These are phyloP conservation scores for Callocephalon fimbriatum DNA, from an alignment of 2,113 vertebrate species.

Conservation along the genomic window DNA sequence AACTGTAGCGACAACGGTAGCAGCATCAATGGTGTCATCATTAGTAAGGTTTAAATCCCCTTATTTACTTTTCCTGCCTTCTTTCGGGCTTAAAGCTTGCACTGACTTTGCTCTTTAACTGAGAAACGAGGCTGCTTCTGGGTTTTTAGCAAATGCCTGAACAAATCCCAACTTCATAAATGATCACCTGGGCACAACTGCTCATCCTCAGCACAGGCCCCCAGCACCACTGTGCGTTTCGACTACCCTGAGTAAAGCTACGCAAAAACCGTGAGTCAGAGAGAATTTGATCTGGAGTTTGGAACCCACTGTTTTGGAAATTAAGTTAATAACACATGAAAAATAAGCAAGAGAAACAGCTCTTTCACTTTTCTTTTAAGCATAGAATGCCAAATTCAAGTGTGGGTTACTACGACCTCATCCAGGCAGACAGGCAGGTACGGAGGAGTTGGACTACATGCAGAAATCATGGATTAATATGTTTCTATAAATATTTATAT, in stretches of 20 bases:
- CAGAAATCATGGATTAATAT: neutral
- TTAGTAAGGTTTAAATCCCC: neutral
- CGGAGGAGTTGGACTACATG: rapidly evolving
- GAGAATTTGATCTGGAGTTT: neutral
- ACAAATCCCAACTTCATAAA: neutral
- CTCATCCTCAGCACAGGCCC: neutral
- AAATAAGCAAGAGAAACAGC: neutral
- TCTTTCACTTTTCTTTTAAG: neutral
- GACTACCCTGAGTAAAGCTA: rapidly evolving
- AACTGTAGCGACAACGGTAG: rapidly evolving
- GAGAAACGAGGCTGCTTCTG: neutral
- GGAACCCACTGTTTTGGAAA: neutral
- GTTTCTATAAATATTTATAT: neutral
- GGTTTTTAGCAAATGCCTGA: neutral
- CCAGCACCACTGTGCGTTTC: rapidly evolving
- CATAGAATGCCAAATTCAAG: neutral
- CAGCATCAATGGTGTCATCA: neutral
- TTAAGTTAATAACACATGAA: neutral
- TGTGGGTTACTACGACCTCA: neutral
- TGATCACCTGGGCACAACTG: rapidly evolving
- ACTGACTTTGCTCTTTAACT: neutral
- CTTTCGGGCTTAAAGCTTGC: neutral
- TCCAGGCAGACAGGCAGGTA: neutral
- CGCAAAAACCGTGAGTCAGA: neutral
- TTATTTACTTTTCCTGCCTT: neutral